A percentile compares a stretch with the other conserved stretches of the same genome.
phyloP scores from a whole-genome alignment of 2,113 vertebrate species.

The Chaetura pelagica region DNA sequence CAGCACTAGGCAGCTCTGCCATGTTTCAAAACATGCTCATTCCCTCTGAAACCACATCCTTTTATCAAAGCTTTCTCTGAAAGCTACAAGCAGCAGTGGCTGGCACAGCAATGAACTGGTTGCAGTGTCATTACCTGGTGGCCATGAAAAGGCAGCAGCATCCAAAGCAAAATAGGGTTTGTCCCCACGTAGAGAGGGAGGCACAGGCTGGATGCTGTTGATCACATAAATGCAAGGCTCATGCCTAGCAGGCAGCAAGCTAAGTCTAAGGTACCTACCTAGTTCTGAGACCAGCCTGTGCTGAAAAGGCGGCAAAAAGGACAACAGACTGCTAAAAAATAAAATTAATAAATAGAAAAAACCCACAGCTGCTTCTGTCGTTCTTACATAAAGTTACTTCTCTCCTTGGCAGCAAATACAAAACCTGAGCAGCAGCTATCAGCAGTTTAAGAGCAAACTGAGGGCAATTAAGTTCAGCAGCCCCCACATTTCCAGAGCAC shows the following conservation, averaged over 20 bases:
- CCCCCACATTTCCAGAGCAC: neutral
- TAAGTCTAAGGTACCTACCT: neutral
- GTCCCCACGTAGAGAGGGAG: neutral
- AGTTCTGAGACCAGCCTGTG: neutral
- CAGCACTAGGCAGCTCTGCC: neutral
- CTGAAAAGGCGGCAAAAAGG: neutral
- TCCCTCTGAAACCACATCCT: neutral
- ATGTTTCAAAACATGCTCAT: rapidly evolving
- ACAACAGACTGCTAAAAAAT: neutral
- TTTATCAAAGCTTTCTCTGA: neutral
- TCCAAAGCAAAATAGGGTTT: neutral
- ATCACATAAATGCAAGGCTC: neutral
- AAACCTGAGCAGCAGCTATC: neutral
- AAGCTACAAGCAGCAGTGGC: neutral
- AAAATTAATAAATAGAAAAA: neutral
- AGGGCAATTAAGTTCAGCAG: neutral
- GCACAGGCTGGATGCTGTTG: neutral
- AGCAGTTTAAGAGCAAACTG: neutral
- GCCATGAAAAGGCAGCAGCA: neutral
- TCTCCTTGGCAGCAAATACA: neutral
- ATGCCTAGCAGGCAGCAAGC: neutral
- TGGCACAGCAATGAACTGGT: rapidly evolving
- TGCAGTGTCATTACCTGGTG: neutral
- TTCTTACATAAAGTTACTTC: neutral
- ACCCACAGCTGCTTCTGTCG: neutral